Base-by-base conservation (phyloP, 2,113 vertebrate species). In the Chiloscyllium plagiosum region DNA sequence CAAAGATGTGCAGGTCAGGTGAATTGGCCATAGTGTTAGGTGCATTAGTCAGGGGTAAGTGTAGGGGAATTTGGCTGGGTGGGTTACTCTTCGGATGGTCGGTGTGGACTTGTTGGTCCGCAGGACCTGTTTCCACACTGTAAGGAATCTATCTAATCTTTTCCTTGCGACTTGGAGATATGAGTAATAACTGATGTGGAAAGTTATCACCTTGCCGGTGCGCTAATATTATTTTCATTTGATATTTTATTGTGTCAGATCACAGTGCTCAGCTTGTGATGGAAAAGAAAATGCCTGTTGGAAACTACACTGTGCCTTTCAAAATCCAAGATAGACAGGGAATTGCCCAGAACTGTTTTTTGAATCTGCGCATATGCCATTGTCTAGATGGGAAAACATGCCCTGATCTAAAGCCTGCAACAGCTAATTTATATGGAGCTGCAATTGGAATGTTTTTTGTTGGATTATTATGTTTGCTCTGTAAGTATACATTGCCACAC, bases 301-400 rank as follows among this genome's bases (percentile, higher is more conserved):
- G 97, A 4, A 97, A 97, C 66, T 98, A 98, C 96, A 96, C 95
- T 0, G 96, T 98, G 92, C 98, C 97, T 0, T 17, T 99, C 87
- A n/a, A 95, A 52, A 97, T 98, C 56, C 94, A 96, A 61, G 98
- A 99, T 96, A 97, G 97, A 17, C 98, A 98, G 96, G 97, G 97
- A 4, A 0, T 96, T 22, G 66, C 1, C 3, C 96, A 50, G 61
- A 42, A 70, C 37, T 96, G 97, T 2, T 96, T 56, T 0, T n/a
- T 98, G 12, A 19, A 96, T 0, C 95, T 98, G 42, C 94, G 52
- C 0, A 80, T 98, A 94, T 99, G 98, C 83, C 96, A 97, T 89
- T 99, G 98, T 68, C 95, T 56, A 0, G 0, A 95, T 3, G 95
- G 89, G 0, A 2, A 90, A 0, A 94, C 42, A 0, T 98, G 98